Evolutionary conservation across 2,113 vertebrate species (phyloP).

Genomic region (Phainopepla nitens): DNA sequence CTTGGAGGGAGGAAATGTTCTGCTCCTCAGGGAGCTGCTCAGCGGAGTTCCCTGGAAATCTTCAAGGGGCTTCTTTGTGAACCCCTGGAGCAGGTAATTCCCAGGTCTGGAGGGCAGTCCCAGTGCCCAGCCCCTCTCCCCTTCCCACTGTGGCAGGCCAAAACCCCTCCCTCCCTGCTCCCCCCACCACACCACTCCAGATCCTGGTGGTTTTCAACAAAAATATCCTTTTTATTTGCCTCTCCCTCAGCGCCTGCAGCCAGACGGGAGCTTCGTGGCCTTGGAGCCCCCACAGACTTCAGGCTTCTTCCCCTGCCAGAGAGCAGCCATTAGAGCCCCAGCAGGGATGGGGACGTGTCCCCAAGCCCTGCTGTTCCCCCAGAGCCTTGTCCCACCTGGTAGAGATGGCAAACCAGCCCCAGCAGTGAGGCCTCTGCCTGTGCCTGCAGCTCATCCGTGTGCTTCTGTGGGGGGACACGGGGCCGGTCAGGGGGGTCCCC

Average conservation of each 20-base stretch:
- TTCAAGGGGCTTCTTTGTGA: not conserved
- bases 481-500: not conserved
- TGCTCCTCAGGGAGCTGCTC: not conserved
- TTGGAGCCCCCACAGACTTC: not conserved
- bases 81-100: not conserved
- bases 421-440: conserved; percentile 71
- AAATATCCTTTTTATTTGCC: not conserved
- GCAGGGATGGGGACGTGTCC: not conserved
- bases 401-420: conserved; percentile 76
- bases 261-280: rapidly evolving
- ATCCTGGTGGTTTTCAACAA: not conserved
- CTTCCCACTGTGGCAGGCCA: no score
- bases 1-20: not conserved
- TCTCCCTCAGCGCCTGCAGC: not conserved
- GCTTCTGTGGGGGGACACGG: conserved; percentile 60
- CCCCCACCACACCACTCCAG: not conserved
- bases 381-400: conserved; percentile 65
- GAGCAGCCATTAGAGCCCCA: not conserved
- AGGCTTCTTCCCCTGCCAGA: conserved; percentile 26
- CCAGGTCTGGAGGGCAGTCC: rapidly evolving
- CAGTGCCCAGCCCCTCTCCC: not conserved
- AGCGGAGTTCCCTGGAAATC: not conserved
- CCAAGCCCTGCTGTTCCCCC: not conserved
- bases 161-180: not conserved
- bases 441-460: conserved; percentile 73